Base-by-base conservation (phyloP, 2,888 invertebrate genomes). In the Calameuta filiformis region DNA sequence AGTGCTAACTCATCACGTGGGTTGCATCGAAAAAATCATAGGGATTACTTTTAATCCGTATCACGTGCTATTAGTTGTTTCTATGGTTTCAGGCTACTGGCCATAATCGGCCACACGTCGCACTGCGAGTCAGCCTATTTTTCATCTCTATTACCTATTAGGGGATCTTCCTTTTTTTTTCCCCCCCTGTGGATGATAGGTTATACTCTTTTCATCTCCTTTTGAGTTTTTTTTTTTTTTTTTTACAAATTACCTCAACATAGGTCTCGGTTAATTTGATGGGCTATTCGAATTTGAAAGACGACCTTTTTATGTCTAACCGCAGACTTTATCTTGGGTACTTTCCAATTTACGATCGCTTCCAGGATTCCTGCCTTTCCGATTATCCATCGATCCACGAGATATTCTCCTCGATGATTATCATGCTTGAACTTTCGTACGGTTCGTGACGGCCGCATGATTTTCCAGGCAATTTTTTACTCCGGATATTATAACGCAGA, bases 21-120 rank as follows among this genome's bases (percentile, higher is more conserved):
- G 75, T 74, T 69, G 74, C 76, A 69, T 68, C 78, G 79, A 77
- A 82, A 81, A 83, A 83, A 82, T 82, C 79, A 75, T 78, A 75
- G 30, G 73, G 68, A 73, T 78, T 76, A 74, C 77, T 82, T 82
- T 80, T 83, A 82, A 83, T 83, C 81, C 77, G 78, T 79, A 79
- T 82, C 80, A 80, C 80, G 82, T 79, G 78, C 78, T 68, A 12
- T n/a, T 75, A 31, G 74, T 33, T 31, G 71, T 31, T 71, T 71
- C 71, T 71, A 12, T 12, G 56, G 56, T 23, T 56, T 56, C 23
- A 23, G 23, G 23, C 56, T 23, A 9, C 6, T 23, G 56, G 9
- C 56, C 23, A 56, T 56, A 23, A 56, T 56, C 56, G 56, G 15
- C 56, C 56, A 15, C 56, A 56, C 56, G 56, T 56, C 56, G 23